Base-by-base conservation (phyloP, 2,797 vertebrate genomes). In the Eulemur coronatus region DNA sequence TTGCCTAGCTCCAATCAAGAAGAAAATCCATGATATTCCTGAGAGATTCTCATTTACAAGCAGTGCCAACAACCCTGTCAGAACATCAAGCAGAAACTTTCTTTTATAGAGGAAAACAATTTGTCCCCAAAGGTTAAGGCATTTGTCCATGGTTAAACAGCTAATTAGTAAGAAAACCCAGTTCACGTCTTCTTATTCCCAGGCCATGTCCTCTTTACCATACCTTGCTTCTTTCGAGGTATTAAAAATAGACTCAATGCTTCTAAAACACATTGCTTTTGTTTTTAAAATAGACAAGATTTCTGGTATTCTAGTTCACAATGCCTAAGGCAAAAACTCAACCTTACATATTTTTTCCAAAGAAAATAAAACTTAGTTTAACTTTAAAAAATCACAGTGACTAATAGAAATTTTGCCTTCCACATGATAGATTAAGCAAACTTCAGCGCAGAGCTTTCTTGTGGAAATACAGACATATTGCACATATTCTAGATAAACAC, bases 281-380 rank as follows among this genome's bases (percentile, higher is more conserved):
- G 55, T 85, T 95, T 92, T 90, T 48, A 65, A 82, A 94, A 65
- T 70, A 50, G 61, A 76, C 33, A 59, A 57, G 13, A 82, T 22
- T 92, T 91, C 38, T 95, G 13, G 24, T 69, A 80, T 63, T 95
- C 61, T 50, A 79, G 18, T 30, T 89, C 61, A 82, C 22, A 17
- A 33, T 80, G 6, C 63, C 59, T 50, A 94, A 96, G 35, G 52
- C 26, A 97, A 96, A 96, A 97, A 86, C 24, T 82, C 24, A 91
- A 90, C 24, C 38, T 33, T 84, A 89, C 20, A 67, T 72, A 76
- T n/a, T 84, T 89, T 79, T 92, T 35, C 52, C 43, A 69, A 38
- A 11, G 13, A 52, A 87, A 90, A 91, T 70, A 89, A 79, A 94
- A 89, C 7, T 81, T 43, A 38, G 3, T 69, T 94, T 13, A 63